These are phyloP conservation scores for Athripsodes cinereus DNA, from an alignment of 2,888 invertebrate species.

Conservation along the genomic window DNA sequence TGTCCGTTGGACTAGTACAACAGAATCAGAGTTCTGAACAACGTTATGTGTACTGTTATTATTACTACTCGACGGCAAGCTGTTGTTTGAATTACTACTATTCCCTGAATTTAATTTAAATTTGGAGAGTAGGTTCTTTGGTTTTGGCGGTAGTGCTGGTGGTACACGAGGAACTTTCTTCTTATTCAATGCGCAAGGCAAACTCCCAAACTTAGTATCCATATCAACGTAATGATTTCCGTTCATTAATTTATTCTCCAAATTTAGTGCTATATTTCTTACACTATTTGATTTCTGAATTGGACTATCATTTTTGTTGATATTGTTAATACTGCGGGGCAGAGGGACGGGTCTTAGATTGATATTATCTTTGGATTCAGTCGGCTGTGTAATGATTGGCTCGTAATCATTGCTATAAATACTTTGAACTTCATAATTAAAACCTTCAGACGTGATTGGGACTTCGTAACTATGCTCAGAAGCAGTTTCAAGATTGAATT, in stretches of 20 bases:
- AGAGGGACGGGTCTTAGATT: slow-evolving; percentile 39
- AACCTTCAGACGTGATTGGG: slow-evolving; percentile 50
- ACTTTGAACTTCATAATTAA: slow-evolving; percentile 55
- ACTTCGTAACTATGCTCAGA: slow-evolving; percentile 58
- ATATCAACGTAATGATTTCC: slow-evolving; percentile 50
- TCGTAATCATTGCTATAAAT: slow-evolving; percentile 72
- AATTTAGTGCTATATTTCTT: slow-evolving; percentile 47
- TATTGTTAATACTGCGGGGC: slow-evolving; percentile 33
- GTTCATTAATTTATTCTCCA: slow-evolving; percentile 41
- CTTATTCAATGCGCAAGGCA: slow-evolving; percentile 48
- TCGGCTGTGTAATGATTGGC: slow-evolving; percentile 53
- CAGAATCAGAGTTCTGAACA: slow-evolving; percentile 49
- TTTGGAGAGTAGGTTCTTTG: slow-evolving; percentile 64
- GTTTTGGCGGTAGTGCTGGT: slow-evolving; percentile 74
- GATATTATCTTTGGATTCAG: slow-evolving; percentile 38
- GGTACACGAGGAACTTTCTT: slow-evolving; percentile 60
- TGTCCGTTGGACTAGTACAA: slow-evolving; percentile 54
- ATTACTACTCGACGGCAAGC: slow-evolving; percentile 20
- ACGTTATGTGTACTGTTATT: slow-evolving; percentile 40
- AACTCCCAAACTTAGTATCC: slow-evolving; percentile 47
- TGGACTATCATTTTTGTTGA: slow-evolving; percentile 26
- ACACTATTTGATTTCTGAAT: slow-evolving; percentile 46
- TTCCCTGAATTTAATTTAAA: slow-evolving; percentile 49
- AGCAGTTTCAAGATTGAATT: slow-evolving; percentile 48
- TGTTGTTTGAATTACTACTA: neutral